Percentiles rank a stretch among this genome's conserved stretches.
These are phyloP conservation scores for Drosophila neocordata DNA, from an alignment of 1,140 invertebrate species.

Conservation along the genomic window DNA sequence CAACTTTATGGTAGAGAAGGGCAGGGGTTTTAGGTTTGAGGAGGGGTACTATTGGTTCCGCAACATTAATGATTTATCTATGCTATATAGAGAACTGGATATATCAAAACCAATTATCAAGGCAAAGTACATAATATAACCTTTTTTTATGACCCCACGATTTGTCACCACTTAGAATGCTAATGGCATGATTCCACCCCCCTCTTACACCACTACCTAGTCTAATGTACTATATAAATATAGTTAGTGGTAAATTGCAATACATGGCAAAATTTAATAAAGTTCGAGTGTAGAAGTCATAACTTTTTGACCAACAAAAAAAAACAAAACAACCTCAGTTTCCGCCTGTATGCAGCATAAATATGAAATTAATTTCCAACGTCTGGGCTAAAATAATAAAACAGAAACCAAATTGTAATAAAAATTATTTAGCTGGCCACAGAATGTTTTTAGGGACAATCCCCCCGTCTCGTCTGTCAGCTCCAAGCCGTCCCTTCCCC, in stretches of 20 bases:
- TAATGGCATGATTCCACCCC: slow-evolving; percentile 1
- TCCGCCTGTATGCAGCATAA: slow-evolving; percentile 27
- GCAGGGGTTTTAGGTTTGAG: not conserved
- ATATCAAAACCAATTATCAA: slow-evolving; percentile 36
- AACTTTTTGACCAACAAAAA: not conserved
- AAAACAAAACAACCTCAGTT: not conserved
- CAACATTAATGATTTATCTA: slow-evolving; percentile 66
- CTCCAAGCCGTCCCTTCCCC: no score
- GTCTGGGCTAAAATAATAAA: slow-evolving; percentile 50
- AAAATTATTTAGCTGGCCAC: slow-evolving; percentile 76
- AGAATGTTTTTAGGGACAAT: slow-evolving; percentile 49
- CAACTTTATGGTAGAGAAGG: slow-evolving; percentile 37
- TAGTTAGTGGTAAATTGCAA: slow-evolving; percentile 13
- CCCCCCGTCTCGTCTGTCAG: not conserved
- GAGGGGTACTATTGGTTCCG: slow-evolving; percentile 52
- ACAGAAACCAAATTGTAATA: slow-evolving; percentile 63
- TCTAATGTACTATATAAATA: no score
- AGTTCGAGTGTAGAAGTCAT: slow-evolving; percentile 1
- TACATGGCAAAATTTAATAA: slow-evolving; percentile 24
- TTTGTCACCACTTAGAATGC: slow-evolving; percentile 19
- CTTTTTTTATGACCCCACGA: slow-evolving; percentile 38
- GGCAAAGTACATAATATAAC: slow-evolving; percentile 51
- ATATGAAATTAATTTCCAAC: slow-evolving; percentile 60
- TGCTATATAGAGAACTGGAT: slow-evolving; percentile 19
- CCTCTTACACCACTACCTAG: not conserved